Conservation (phyloP, 2,113 vertebrate genomes). For the Poeciliopsis turrubarensis region DNA sequence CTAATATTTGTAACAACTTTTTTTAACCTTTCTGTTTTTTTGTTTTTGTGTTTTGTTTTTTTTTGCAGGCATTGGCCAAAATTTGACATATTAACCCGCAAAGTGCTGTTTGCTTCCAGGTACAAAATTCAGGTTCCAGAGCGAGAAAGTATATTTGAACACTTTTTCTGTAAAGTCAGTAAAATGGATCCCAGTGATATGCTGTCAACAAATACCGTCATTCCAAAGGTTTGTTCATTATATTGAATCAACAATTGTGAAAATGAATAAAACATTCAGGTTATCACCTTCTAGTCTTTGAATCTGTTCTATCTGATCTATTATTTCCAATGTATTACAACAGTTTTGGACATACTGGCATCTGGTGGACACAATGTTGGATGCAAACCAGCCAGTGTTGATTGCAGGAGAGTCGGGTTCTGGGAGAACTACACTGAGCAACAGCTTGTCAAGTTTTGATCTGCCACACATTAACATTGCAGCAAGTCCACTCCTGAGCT, state of each 20-base stretch:
- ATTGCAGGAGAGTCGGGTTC: conserved; percentile 81
- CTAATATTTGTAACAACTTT: not conserved
- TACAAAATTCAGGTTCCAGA: conserved; percentile 75
- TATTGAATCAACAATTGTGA: not conserved
- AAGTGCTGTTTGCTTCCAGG: conserved; percentile 64
- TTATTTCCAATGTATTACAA: conserved; percentile 13
- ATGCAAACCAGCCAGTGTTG: conserved; percentile 78
- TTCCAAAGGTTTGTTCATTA: conserved; percentile 79
- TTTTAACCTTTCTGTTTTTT: not conserved
- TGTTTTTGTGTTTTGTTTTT: conserved; percentile 7
- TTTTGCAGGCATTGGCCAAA: conserved; percentile 77
- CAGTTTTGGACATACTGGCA: conserved; percentile 79
- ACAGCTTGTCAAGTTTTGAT: conserved; percentile 70
- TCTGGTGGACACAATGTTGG: conserved; percentile 79
- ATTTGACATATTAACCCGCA: conserved; percentile 79
- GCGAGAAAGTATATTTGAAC: conserved; percentile 80
- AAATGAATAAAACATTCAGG: not conserved
- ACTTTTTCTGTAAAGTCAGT: conserved; percentile 68
- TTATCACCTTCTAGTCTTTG: not conserved
- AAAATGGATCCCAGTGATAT: conserved; percentile 50
- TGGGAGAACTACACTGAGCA: conserved; percentile 83
- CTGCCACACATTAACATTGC: conserved; percentile 61
- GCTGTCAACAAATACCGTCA: conserved; percentile 43
- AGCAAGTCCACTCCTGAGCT: conserved; percentile 64
- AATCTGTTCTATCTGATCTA: not conserved